A percentile compares a stretch with the other conserved stretches of the same genome.
These are phyloP conservation scores for Pteronotus mesoamericanus DNA, from an alignment of 2,797 vertebrate genomes.

Conservation along the genomic window DNA sequence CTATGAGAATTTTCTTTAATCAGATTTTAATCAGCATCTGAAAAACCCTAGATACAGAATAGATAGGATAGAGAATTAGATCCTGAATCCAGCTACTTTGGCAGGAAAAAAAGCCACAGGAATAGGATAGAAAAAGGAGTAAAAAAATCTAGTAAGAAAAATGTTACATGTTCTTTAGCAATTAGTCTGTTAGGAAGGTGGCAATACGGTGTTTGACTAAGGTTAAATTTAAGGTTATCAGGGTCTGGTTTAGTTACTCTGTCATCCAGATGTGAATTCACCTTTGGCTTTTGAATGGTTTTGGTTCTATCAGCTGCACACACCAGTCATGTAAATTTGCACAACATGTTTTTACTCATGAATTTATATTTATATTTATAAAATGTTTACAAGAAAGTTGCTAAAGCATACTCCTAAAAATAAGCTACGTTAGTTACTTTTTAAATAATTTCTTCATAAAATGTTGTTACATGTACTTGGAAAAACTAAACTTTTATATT, in stretches of 20 bases:
- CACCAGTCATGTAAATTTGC: not conserved
- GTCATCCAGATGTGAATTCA: not conserved
- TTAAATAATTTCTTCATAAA: constrained; percentile 21
- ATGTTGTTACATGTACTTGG: not conserved
- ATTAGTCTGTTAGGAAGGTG: not conserved
- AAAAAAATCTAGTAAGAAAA: not conserved
- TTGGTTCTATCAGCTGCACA: not conserved
- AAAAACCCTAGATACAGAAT: not conserved
- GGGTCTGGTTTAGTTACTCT: not conserved
- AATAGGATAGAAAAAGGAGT: not conserved
- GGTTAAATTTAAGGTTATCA: not conserved
- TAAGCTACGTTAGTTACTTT: constrained; percentile 48
- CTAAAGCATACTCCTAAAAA: not conserved
- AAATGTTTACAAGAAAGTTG: not conserved
- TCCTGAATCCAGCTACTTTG: not conserved
- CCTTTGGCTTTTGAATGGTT: not conserved
- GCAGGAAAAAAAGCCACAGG: not conserved
- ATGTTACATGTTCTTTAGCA: not conserved
- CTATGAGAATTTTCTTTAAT: not conserved
- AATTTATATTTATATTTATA: constrained; percentile 21
- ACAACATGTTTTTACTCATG: not conserved
- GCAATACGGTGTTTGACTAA: not conserved
- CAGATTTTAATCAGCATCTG: not conserved
- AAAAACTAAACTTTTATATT: not conserved
- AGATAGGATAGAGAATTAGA: not conserved